phyloP scores from a whole-genome alignment of 2,113 vertebrate genomes.

The Nematolebias whitei region DNA sequence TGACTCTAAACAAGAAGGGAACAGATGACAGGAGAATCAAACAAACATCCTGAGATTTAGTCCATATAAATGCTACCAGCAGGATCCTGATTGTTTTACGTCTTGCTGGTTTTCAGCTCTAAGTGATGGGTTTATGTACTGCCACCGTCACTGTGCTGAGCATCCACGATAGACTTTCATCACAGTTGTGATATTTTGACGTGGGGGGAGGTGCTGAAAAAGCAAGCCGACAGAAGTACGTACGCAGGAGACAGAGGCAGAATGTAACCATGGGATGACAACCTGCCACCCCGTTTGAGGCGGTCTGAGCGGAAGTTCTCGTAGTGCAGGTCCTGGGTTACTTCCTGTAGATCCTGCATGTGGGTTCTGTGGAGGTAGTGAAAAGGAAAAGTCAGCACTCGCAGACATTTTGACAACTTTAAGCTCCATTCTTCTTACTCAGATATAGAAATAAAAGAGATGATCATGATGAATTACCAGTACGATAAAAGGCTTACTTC shows the following conservation, averaged over 20 bases:
- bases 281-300: constrained; percentile 96
- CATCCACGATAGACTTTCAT: neutral
- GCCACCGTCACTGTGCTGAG: neutral
- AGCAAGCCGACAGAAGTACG: constrained; percentile 68
- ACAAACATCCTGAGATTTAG: too few species aligned
- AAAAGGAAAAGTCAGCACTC: neutral
- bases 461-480: too few species aligned
- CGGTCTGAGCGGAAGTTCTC: constrained; percentile 99
- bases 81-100: too few species aligned
- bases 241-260: constrained; percentile 80
- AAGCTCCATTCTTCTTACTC: too few species aligned
- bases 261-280: constrained; percentile 78
- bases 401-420: neutral
- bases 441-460: too few species aligned
- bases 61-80: too few species aligned
- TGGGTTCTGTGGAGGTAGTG: constrained; percentile 84
- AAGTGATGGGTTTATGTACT: neutral
- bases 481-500: too few species aligned
- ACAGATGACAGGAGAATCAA: neutral
- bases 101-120: neutral
- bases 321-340: constrained; percentile 98
- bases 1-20: too few species aligned
- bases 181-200: neutral
- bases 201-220: constrained; percentile 69
- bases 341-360: constrained; percentile 99